phyloP scores from a whole-genome alignment of 30 jellyfish, hydroid and myxozoan species.

The Calvadosia cruxmelitensis region DNA sequence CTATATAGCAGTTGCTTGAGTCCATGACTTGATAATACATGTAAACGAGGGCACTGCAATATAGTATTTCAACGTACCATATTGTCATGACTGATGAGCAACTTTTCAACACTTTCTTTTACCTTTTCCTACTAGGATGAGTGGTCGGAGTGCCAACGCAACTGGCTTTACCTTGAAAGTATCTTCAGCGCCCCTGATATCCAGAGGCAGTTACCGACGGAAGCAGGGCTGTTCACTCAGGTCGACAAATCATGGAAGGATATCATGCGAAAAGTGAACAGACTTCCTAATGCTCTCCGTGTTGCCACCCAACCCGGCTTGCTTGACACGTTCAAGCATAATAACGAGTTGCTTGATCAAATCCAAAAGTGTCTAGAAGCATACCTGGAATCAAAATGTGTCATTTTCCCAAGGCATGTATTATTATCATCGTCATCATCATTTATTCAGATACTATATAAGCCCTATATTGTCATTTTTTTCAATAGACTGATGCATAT shows the following conservation, averaged over 20 bases:
- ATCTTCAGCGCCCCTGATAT: constrained; percentile 99
- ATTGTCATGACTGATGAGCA: too few species aligned
- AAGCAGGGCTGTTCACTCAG: constrained; percentile 93
- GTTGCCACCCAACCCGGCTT: constrained; percentile 99
- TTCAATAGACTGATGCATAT: too few species aligned
- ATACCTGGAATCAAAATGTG: constrained; percentile 89
- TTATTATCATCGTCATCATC: too few species aligned
- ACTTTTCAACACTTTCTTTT: too few species aligned
- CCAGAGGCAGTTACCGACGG: constrained; percentile 97
- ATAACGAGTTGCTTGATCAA: constrained; percentile 84
- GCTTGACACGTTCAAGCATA: constrained; percentile 71
- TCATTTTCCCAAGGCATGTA: constrained; percentile 84
- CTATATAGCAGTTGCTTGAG: too few species aligned
- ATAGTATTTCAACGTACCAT: too few species aligned
- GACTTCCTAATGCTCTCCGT: constrained; percentile 95
- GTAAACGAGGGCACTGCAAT: too few species aligned
- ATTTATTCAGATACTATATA: too few species aligned
- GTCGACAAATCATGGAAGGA: constrained; percentile 99
- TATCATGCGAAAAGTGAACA: constrained; percentile 78
- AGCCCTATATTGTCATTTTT: too few species aligned
- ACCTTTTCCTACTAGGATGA: constrained; percentile 95
- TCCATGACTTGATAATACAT: too few species aligned
- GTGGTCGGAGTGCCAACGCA: constrained; percentile 95
- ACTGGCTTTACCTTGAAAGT: constrained; percentile 95
- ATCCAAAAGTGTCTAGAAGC: constrained; percentile 98